phyloP scores from a whole-genome alignment of 1,140 invertebrate genomes.

The Cydia amplana region DNA sequence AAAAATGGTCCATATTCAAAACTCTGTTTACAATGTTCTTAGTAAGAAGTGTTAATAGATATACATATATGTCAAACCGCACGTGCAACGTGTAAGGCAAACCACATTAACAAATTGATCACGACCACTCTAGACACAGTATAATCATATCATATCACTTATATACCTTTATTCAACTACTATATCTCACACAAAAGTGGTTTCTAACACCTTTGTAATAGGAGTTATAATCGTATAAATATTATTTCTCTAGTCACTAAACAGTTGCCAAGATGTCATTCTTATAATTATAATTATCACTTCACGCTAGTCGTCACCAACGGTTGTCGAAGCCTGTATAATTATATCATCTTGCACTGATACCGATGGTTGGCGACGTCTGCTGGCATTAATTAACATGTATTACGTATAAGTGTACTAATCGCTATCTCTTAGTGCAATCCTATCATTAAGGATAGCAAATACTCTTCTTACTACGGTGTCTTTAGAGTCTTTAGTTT shows the following conservation, averaged over 20 bases:
- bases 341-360: neutral
- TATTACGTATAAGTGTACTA: neutral
- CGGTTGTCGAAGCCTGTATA: neutral
- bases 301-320: neutral
- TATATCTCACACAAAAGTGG: neutral
- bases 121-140: neutral
- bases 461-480: neutral
- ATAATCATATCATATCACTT: neutral
- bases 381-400: conserved; percentile 20
- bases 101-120: neutral
- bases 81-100: neutral
- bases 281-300: conserved; percentile 8
- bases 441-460: neutral
- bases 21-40: no score
- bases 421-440: neutral
- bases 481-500: no score
- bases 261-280: neutral
- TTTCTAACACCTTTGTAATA: neutral
- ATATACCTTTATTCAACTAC: neutral
- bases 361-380: conserved; percentile 14
- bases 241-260: neutral
- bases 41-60: neutral
- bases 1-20: no score
- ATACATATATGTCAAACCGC: neutral
- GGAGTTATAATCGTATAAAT: neutral